Evolutionary conservation across 2,797 vertebrate species (phyloP).

Genomic region (Rhinichthys osculus): DNA sequence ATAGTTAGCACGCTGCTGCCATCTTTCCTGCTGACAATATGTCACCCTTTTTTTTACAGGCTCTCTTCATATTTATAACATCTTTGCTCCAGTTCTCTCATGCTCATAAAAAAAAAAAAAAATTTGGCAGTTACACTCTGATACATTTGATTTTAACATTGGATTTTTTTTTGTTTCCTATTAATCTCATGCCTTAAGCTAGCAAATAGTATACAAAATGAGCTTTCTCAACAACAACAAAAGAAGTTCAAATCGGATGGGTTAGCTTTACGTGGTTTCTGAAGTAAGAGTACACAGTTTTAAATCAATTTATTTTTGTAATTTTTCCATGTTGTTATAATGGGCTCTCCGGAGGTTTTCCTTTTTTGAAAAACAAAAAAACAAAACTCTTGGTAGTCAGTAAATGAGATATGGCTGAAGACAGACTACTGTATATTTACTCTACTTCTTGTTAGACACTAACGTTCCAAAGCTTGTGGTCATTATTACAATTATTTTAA

Average conservation of each 20-base stretch:
- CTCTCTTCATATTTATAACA: constrained; percentile 20
- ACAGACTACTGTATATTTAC: not conserved
- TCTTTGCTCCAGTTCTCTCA: constrained; percentile 5
- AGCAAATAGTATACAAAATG: not conserved
- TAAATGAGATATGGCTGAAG: not conserved
- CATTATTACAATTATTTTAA: not conserved
- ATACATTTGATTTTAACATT: not conserved
- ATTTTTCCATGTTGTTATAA: not conserved
- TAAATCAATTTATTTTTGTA: not conserved
- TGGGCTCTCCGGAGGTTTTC: not conserved
- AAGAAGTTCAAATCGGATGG: not conserved
- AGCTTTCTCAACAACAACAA: not conserved
- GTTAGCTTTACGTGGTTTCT: not conserved
- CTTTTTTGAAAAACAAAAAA: not conserved
- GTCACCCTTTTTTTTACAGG: constrained; percentile 22
- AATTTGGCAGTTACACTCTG: not conserved
- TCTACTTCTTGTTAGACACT: not conserved
- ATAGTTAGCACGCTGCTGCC: constrained; percentile 40
- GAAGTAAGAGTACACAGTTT: not conserved
- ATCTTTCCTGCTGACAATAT: constrained; percentile 27
- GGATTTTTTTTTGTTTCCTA: not conserved
- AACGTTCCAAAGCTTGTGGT: not conserved
- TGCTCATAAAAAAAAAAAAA: too few species aligned
- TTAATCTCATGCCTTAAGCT: not conserved
- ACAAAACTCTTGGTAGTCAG: not conserved